These are phyloP conservation scores for Charanyca ferruginea DNA, from an alignment of 2,888 invertebrate genomes.

Conservation along the genomic window DNA sequence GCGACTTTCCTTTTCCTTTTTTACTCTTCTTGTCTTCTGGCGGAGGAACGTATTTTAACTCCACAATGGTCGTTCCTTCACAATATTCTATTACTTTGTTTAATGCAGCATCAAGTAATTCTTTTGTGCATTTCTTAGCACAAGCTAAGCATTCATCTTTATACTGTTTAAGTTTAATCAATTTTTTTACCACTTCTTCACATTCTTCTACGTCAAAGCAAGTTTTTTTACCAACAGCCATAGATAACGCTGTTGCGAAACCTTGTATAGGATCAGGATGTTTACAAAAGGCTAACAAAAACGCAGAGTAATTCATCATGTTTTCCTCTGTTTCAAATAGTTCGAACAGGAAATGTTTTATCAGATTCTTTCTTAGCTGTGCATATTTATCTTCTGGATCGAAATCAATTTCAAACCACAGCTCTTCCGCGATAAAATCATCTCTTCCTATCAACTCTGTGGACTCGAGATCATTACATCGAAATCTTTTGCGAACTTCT, in stretches of 20 bases:
- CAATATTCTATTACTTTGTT: conserved; percentile 78
- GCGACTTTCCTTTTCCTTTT: conserved; percentile 71
- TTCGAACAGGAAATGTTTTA: conserved; percentile 91
- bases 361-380: conserved; percentile 77
- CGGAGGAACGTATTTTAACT: conserved; percentile 75
- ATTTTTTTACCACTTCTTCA: conserved; percentile 83
- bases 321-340: conserved; percentile 88
- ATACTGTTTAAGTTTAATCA: conserved; percentile 81
- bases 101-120: conserved; percentile 79
- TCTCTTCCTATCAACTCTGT: conserved; percentile 81
- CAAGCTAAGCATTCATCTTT: conserved; percentile 81
- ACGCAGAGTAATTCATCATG: conserved; percentile 91
- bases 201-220: conserved; percentile 88
- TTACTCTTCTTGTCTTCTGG: conserved; percentile 77
- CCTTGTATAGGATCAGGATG: conserved; percentile 89
- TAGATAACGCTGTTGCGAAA: conserved; percentile 90
- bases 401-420: conserved; percentile 85
- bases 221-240: conserved; percentile 89
- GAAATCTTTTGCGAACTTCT: conserved; percentile 84
- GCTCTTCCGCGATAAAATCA: conserved; percentile 74
- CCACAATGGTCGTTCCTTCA: conserved; percentile 80
- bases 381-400: conserved; percentile 71
- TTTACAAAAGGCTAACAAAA: conserved; percentile 92
- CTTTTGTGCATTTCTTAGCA: conserved; percentile 77
- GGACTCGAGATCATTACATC: conserved; percentile 83